Base-by-base conservation (phyloP, 2,888 invertebrate species). In the Drosophila mettleri region DNA sequence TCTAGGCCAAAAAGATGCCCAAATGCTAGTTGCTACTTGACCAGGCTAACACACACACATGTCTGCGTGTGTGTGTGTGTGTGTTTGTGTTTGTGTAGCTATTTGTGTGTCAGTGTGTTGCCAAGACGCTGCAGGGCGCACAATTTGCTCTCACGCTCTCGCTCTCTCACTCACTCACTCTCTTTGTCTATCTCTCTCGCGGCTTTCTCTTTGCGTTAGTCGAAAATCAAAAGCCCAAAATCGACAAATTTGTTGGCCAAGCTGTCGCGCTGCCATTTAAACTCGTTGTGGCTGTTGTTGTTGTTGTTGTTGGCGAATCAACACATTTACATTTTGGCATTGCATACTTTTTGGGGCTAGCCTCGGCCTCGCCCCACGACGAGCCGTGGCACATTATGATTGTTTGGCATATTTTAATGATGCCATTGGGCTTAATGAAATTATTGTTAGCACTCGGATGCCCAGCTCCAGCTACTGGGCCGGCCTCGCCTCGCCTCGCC, bases 371-470 rank as follows among this genome's bases (percentile, higher is more conserved):
- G 33, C 36, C 31, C 6, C 38, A 39, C 16, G n/a, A 18, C 20
- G 22, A 1, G 12, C 16, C 45, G 27, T 31, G 38, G 77, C 69
- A 65, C 85, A 79, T 78, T 86, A 87, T 85, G 87, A 82, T 87
- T 86, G 83, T 86, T 82, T 69, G 81, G 81, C 75, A 81, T 86
- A 86, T 84, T 86, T 88, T 88, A 88, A 86, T 88, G 84, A 84
- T 86, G 84, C 86, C 86, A 83, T 88, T 86, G 86, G 88, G 88
- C 81, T 79, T 88, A 88, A 86, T 86, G 86, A 88, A 86, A 86
- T 86, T 86, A 86, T 88, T 79, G 86, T 88, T 81, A 78, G 74
- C 72, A 61, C 66, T 62, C 60, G 65, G 48, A 27, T 9, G 39
- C 14, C 34, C 12, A 7, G 0, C 20, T 4, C 39, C 22, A 0